A percentile compares a stretch with the other conserved stretches of the same genome.
Evolutionary conservation across 2,113 vertebrate species (phyloP).

Genomic region (Herpailurus yagouaroundi): DNA sequence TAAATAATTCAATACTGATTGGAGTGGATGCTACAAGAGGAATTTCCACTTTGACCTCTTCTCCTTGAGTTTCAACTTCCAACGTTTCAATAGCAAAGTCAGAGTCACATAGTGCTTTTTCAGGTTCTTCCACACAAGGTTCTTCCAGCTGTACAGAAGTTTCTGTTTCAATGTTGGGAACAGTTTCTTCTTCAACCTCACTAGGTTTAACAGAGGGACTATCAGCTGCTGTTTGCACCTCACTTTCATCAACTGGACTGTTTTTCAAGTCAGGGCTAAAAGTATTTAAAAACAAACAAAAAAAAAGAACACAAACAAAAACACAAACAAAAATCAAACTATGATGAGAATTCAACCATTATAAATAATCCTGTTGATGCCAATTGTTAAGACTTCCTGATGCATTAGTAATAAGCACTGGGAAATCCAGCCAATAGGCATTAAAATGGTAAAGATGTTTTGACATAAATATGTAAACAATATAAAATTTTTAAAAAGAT

Average conservation of each 20-base stretch:
- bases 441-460: constrained; percentile 18
- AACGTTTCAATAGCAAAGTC: background rate
- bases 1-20: background rate
- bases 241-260: constrained; percentile 83
- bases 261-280: constrained; percentile 86
- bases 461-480: constrained; percentile 1
- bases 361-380: constrained; percentile 70
- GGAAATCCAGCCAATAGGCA: constrained; percentile 54
- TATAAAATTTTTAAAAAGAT: constrained; percentile 36
- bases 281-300: constrained; percentile 83
- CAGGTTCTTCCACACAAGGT: constrained; percentile 4
- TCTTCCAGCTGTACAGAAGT: constrained; percentile 43
- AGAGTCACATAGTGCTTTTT: constrained; percentile 29
- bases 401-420: constrained; percentile 62
- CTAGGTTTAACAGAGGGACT: constrained; percentile 81
- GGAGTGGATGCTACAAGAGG: background rate
- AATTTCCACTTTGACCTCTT: constrained; percentile 56
- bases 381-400: constrained; percentile 64
- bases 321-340: constrained; percentile 85
- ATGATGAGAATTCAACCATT: constrained; percentile 79
- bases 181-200: constrained; percentile 77
- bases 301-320: constrained; percentile 75
- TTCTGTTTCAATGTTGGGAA: constrained; percentile 41
- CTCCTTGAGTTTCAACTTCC: background rate
- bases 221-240: constrained; percentile 78